Base-by-base conservation (phyloP, 2,888 invertebrate genomes). In the Drosophila pseudotakahashii region DNA sequence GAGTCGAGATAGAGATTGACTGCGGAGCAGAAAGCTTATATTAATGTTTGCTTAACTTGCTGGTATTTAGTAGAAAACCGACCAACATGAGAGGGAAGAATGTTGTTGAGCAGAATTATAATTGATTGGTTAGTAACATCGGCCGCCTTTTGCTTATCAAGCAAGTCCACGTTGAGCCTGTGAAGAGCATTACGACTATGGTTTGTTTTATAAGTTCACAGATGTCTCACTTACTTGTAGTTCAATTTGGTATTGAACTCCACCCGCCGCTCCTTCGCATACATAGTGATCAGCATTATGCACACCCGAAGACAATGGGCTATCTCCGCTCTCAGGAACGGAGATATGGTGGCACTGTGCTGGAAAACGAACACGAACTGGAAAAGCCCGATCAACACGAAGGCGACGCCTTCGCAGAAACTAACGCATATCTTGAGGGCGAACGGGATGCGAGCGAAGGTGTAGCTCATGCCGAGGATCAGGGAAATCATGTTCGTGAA, bases 81-180 rank as follows among this genome's bases (percentile, higher is more conserved):
- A 96, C 96, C 98, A 72, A 99, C 98, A 92, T 98, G 98, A 37
- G 95, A 94, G 0, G 99, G 99, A 30, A 99, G 93, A 87, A 99
- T 98, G 91, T 99, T 99, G 86, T 97, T 95, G 50, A 99, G 93
- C 36, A 99, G 93, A 92, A 97, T 95, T 82, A 95, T 96, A 92
- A 98, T 98, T 0, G 98, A 96, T 81, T 95, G 95, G 75, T 97
- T 95, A 90, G 96, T 96, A 9, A 95, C 95, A 81, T 95, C 94
- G 0, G 97, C 97, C 91, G 97, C 96, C 73, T 95, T 94, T 91
- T 97, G 96, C 89, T 98, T 98, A 75, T 95, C 94, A 76, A 96
- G 95, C 37, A 96, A 93, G 86, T 97, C 91, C 6, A 91, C 78
- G 67, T 91, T 61, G 1, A 60, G 45, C 23, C 61, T 62, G 1